Conservation (phyloP, 2,797 vertebrate genomes). For the Lacerta bilineata region DNA sequence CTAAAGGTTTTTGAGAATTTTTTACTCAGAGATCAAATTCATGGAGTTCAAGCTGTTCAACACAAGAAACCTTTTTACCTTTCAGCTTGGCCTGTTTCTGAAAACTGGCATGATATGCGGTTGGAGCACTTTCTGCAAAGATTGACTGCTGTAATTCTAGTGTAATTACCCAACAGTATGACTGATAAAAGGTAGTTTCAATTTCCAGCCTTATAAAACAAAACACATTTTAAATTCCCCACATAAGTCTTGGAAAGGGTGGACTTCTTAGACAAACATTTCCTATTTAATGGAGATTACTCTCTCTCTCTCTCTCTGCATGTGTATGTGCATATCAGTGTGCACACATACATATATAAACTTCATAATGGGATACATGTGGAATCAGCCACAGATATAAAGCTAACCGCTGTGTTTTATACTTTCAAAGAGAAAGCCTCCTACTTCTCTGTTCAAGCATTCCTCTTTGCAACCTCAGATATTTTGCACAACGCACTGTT, state of each 20-base stretch:
- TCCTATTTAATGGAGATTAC: background rate
- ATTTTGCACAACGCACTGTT: background rate
- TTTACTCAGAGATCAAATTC: background rate
- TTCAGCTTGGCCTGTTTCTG: slow-evolving; percentile 26
- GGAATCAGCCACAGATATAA: background rate
- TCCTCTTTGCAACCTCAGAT: background rate
- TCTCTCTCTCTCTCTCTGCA: background rate
- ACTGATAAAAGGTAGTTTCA: slow-evolving; percentile 6
- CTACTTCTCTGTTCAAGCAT: background rate
- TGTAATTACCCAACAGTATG: background rate
- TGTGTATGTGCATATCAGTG: no score
- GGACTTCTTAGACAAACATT: background rate
- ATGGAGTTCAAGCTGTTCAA: background rate
- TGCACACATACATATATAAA: background rate
- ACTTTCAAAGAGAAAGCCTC: background rate
- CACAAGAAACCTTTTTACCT: slow-evolving; percentile 22
- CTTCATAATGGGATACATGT: slow-evolving; percentile 8
- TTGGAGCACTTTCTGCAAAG: slow-evolving; percentile 1
- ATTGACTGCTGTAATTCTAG: slow-evolving; percentile 28
- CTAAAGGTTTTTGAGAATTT: background rate
- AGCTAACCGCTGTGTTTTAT: background rate
- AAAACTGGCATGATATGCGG: background rate
- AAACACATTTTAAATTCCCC: background rate
- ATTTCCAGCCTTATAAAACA: background rate
- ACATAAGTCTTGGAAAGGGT: background rate